Base-by-base conservation (phyloP, 1,140 invertebrate genomes). In the Thaumatotibia leucotreta region DNA sequence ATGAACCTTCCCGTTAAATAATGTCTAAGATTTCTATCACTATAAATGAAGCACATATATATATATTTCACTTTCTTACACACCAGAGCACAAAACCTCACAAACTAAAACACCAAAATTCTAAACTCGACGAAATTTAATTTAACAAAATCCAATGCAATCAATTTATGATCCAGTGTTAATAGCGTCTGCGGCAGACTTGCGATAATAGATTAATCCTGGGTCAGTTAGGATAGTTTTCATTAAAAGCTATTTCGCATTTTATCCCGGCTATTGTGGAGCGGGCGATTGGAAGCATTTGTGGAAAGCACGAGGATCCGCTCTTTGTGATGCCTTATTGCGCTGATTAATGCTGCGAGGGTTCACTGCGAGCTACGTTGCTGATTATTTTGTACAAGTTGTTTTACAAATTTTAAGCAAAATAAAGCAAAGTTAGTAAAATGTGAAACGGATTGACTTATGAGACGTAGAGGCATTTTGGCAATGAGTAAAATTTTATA, bases 181-280 rank as follows among this genome's bases (percentile, higher is more conserved):
- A 70, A 71, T 73, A 61, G 69, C 74, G 72, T 80, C 79, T 82
- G 82, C 76, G 75, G 67, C 64, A 66, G 82, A 85, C 76, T 81
- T 80, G 83, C 75, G 76, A 82, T 82, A 83, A 82, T 83, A 86
- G 74, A 88, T 76, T 82, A 83, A 78, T 78, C 77, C 61, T 66
- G 68, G 73, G 70, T 74, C 68, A 75, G 70, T 72, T 73, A 67
- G 72, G 74, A 86, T 84, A 86, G 83, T 86, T 87, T 86, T 83
- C 80, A 84, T 82, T 82, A 83, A 72, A 71, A 77, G 74, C 78
- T 82, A 87, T 84, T 86, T 86, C 80, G 78, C 66, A 82, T 86
- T 84, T 86, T 80, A 79, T 77, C 74, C 75, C 54, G 62, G 64
- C 66, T 69, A 75, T 79, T 80, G 83, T 86, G 76, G 14, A 45